Base-by-base conservation (phyloP, 2,113 vertebrate genomes). In the Oncorhynchus clarkii region DNA sequence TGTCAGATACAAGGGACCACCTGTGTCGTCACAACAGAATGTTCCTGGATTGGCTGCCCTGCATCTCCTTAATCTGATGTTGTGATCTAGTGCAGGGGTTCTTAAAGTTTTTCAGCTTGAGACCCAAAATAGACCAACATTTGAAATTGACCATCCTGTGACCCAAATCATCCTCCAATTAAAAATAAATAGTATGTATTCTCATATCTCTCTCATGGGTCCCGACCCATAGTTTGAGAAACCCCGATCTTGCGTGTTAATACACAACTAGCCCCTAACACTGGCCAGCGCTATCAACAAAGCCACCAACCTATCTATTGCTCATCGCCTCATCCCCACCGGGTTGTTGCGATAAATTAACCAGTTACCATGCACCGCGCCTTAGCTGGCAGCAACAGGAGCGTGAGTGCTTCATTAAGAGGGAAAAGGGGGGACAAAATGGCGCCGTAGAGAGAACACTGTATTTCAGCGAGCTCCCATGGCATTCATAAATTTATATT, bases 51-150 rank as follows among this genome's bases (percentile, higher is more conserved):
- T 76, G 74, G 79, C 74, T 64, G 79, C 49, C 79, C 78, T 79
- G 73, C 80, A 74, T 86, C 89, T 84, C 78, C 69, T 86, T 83
- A 74, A 81, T 84, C 84, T 85, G 78, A 75, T 78, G 85, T 85
- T 73, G 72, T 80, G 74, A 82, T 82, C 78, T 68, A 16, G 67
- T 76, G 79, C 39, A 39, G 39, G 39, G 8, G 39, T 39, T 39
- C 2, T 9, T 39, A 39, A 39, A 39, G 39, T 39, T 45, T 45
- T 45, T 45, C 8, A 45, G 39, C 39, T 45, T 8, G 39, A 45
- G 39, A 45, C 8, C 39, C 39, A 45, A 9, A 45, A 45, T 45
- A 45, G 39, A 45, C 39, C 8, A 45, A 45, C 39, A 45, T 45
- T 45, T 45, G 39, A 45, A 45, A 45, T 39, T 39, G 39, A 45